Percentiles rank a stretch among this genome's conserved stretches.
Evolutionary conservation across 2,113 vertebrate species (phyloP).

Genomic region (Osmerus mordax): DNA sequence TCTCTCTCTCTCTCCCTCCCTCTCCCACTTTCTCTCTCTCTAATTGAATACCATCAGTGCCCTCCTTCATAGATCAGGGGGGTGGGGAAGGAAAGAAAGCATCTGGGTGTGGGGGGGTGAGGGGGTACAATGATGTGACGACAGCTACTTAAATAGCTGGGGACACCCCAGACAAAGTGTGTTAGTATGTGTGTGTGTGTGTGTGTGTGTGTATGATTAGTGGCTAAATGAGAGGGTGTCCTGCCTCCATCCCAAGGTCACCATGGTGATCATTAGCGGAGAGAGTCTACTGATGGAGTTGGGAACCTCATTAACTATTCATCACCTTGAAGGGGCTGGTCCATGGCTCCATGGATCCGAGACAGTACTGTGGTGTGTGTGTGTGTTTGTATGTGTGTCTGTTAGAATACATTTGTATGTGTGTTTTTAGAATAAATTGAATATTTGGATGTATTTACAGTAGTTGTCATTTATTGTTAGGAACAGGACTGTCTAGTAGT

Average conservation of each 20-base stretch:
- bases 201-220: constrained; percentile 12
- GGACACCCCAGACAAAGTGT: not conserved
- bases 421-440: constrained; percentile 3
- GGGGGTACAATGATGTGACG: not conserved
- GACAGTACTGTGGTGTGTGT: constrained; percentile 14
- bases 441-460: too few relatives aligned
- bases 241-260: constrained; percentile 57
- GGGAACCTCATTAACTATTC: constrained; percentile 64
- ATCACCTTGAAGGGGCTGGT: constrained; percentile 38
- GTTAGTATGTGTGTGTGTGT: constrained; percentile 9
- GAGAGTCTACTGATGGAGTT: constrained; percentile 41
- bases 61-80: not conserved
- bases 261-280: constrained; percentile 42
- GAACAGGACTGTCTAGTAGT: too few relatives aligned
- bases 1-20: not conserved
- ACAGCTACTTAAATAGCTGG: not conserved
- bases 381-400: constrained; percentile 1
- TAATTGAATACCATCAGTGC: not conserved
- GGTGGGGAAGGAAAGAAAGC: not conserved
- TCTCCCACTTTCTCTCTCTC: not conserved
- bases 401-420: not conserved
- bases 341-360: not conserved
- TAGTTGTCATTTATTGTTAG: too few relatives aligned
- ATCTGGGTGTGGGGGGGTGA: not conserved
- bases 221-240: constrained; percentile 29